These are phyloP conservation scores for Brachionus asplanchnoidis DNA, from an alignment of 1,140 invertebrate species.

Conservation along the genomic window DNA sequence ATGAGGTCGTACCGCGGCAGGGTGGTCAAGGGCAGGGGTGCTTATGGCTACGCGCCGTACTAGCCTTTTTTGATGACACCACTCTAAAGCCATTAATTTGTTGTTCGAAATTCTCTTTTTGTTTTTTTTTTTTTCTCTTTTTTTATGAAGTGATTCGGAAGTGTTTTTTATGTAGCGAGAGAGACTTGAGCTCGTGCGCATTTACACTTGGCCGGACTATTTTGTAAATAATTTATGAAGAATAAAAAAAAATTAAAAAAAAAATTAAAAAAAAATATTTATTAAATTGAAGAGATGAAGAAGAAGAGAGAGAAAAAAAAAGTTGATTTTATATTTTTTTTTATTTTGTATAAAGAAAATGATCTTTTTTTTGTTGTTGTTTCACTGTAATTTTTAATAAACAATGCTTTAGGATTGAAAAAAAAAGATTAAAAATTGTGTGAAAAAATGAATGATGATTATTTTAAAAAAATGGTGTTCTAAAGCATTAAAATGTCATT, in stretches of 20 bases:
- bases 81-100: not conserved
- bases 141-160: not conserved
- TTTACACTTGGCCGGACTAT: not conserved
- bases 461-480: slow-evolving; percentile 2
- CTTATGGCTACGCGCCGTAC: not conserved
- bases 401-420: not conserved
- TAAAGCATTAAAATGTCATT: slow-evolving; percentile 34
- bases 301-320: not conserved
- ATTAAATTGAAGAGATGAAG: not conserved
- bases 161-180: not conserved
- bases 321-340: not conserved
- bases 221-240: slow-evolving; percentile 25
- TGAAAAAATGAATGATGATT: not conserved
- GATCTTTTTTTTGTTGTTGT: not conserved
- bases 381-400: not conserved
- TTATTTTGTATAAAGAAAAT: slow-evolving; percentile 15
- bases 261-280: slow-evolving; percentile 7
- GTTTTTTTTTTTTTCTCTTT: not conserved
- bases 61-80: not conserved
- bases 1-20: not conserved
- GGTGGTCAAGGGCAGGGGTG: not conserved
- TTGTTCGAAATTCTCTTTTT: not conserved
- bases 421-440: not conserved
- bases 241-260: not conserved
- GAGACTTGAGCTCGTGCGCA: not conserved